Evolutionary conservation across 1,140 invertebrate genomes (phyloP).

Genomic region (Drosophila tropicalis): DNA sequence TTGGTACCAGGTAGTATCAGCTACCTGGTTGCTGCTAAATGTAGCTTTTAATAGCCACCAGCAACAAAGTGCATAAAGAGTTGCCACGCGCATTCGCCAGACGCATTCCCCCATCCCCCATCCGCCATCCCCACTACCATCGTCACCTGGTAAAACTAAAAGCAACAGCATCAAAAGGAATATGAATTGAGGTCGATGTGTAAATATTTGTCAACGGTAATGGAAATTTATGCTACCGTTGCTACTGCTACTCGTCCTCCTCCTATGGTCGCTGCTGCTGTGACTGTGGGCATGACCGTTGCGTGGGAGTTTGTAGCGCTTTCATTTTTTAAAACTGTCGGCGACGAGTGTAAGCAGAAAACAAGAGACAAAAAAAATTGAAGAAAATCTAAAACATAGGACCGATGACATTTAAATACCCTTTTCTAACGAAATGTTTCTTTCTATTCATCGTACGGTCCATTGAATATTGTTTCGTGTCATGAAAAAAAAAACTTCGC

Average conservation of each 20-base stretch:
- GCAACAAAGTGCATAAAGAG: constrained; percentile 48
- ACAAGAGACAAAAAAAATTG: constrained; percentile 1
- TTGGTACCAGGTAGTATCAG: neutral
- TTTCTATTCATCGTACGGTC: no score
- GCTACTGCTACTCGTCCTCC: constrained; percentile 31
- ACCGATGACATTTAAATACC: neutral
- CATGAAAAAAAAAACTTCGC: no score
- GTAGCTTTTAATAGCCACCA: constrained; percentile 57
- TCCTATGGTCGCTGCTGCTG: constrained; percentile 22
- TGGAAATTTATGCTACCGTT: constrained; percentile 77
- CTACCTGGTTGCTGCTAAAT: constrained; percentile 39
- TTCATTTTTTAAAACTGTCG: constrained; percentile 51
- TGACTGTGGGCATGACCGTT: constrained; percentile 39
- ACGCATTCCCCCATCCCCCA: neutral
- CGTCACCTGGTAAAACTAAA: constrained; percentile 60
- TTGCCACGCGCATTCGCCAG: neutral
- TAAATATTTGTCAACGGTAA: constrained; percentile 82
- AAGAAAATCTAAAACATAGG: neutral
- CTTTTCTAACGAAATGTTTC: neutral
- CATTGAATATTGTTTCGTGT: no score
- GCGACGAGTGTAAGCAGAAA: constrained; percentile 21
- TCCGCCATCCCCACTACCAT: no score
- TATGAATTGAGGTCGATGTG: constrained; percentile 82
- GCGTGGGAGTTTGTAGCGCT: constrained; percentile 26
- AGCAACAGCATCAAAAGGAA: constrained; percentile 81